phyloP scores from a whole-genome alignment of 1,140 invertebrate genomes.

The Gonioctena quinquepunctata region DNA sequence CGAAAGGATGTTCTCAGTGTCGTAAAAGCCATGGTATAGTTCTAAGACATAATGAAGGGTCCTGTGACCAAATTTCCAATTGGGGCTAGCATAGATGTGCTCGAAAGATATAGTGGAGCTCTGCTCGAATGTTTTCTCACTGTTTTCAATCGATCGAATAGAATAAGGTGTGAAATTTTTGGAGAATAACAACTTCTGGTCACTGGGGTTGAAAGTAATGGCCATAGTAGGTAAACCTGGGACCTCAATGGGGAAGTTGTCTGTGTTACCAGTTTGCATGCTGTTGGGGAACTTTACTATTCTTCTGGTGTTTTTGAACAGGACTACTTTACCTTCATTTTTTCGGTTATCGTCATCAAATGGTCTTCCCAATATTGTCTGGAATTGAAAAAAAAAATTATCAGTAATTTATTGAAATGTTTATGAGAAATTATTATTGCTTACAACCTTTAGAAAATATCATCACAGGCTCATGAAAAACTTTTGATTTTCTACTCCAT shows the following conservation, averaged over 20 bases:
- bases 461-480: too few relatives aligned
- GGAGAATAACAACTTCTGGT: constrained; percentile 36
- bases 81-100: constrained; percentile 38
- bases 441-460: too few relatives aligned
- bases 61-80: constrained; percentile 43
- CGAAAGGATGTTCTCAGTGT: constrained; percentile 47
- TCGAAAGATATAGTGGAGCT: constrained; percentile 18
- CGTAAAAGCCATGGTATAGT: constrained; percentile 52
- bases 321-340: constrained; percentile 56
- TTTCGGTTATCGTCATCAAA: constrained; percentile 52
- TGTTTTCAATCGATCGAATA: constrained; percentile 38
- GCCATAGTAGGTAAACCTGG: constrained; percentile 50
- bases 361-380: constrained; percentile 55
- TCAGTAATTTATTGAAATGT: too few relatives aligned
- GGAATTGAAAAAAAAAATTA: too few relatives aligned
- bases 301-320: constrained; percentile 59
- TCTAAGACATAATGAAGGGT: constrained; percentile 55
- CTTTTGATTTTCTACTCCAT: too few relatives aligned
- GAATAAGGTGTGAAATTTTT: constrained; percentile 36
- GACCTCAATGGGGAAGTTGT: constrained; percentile 51
- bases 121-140: neutral
- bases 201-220: constrained; percentile 47
- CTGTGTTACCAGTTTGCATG: constrained; percentile 34
- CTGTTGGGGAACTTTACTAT: constrained; percentile 57
- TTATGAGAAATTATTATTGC: too few relatives aligned